phyloP scores from a whole-genome alignment of 2,113 vertebrate species.

The Ceratotherium simum region DNA sequence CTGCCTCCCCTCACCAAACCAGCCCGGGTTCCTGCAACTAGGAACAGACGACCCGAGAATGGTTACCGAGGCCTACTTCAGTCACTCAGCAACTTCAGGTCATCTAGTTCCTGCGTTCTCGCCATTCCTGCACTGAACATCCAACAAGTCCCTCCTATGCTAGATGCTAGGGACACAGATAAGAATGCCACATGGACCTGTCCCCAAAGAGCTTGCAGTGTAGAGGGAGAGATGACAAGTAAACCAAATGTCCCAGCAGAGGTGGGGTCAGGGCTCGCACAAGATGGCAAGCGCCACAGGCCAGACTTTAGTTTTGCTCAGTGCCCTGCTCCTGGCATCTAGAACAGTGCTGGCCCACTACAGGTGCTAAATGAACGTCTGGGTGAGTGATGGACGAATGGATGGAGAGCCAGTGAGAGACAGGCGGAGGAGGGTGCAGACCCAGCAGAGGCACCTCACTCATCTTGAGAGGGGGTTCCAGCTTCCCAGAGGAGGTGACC shows the following conservation, averaged over 20 bases:
- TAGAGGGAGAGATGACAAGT: not conserved
- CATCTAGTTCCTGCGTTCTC: fast-evolving
- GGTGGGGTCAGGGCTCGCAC: fast-evolving
- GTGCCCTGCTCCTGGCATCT: fast-evolving
- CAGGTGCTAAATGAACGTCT: not conserved
- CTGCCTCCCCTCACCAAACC: not conserved
- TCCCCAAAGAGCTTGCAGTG: not conserved
- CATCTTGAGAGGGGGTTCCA: not conserved
- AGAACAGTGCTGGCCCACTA: not conserved
- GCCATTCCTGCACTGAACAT: fast-evolving
- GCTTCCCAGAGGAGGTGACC: not conserved
- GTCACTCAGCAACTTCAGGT: not conserved
- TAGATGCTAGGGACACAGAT: not conserved
- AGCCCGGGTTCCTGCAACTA: not conserved
- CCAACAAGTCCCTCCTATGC: not conserved
- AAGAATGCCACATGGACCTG: not conserved
- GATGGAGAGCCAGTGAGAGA: not conserved
- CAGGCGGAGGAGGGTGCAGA: fast-evolving
- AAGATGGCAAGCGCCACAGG: fast-evolving
- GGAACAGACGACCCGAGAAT: not conserved
- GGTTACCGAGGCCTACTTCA: not conserved
- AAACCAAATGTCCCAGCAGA: not conserved
- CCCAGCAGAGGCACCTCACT: not conserved
- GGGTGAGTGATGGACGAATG: not conserved
- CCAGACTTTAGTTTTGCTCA: not conserved